Evolutionary conservation across 2,888 invertebrate genomes (phyloP).

Genomic region (Dasysyrphus tricinctus): DNA sequence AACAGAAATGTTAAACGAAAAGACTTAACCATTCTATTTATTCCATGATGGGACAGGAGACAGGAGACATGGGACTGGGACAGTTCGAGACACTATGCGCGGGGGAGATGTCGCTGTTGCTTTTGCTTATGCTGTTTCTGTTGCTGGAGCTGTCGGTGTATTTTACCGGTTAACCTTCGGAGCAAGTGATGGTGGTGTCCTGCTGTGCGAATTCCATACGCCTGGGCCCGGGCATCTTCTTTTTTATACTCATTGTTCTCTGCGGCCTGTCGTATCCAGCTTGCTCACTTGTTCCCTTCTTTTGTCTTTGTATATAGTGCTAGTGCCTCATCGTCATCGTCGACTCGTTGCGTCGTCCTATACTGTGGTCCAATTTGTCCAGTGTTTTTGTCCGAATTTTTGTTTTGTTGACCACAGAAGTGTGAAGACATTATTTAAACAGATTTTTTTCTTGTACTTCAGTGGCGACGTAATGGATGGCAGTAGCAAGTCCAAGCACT

Average conservation of each 20-base stretch:
- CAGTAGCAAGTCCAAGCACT: slow-evolving; percentile 28
- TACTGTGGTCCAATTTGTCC: slow-evolving; percentile 75
- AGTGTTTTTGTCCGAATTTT: slow-evolving; percentile 60
- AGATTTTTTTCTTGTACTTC: slow-evolving; percentile 69
- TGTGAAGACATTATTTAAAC: slow-evolving; percentile 75
- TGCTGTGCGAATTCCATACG: slow-evolving; percentile 71
- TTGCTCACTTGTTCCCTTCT: slow-evolving; percentile 52
- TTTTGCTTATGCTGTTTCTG: neutral
- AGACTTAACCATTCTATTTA: slow-evolving; percentile 58
- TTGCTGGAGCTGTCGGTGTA: slow-evolving; percentile 8
- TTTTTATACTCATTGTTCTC: slow-evolving; percentile 22
- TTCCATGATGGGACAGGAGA: slow-evolving; percentile 57
- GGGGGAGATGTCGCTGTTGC: slow-evolving; percentile 55
- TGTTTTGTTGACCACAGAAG: slow-evolving; percentile 74
- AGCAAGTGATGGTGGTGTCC: slow-evolving; percentile 59
- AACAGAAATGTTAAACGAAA: slow-evolving; percentile 12
- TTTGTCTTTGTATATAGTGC: slow-evolving; percentile 46
- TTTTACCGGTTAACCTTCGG: slow-evolving; percentile 74
- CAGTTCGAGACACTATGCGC: slow-evolving; percentile 54
- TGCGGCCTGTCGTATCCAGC: slow-evolving; percentile 16
- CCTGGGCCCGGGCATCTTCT: slow-evolving; percentile 43
- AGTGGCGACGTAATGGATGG: slow-evolving; percentile 54
- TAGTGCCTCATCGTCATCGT: slow-evolving; percentile 35
- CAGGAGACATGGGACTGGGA: slow-evolving; percentile 53
- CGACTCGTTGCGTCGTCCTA: slow-evolving; percentile 31